A percentile compares a stretch with the other conserved stretches of the same genome.
Evolutionary conservation across 2,113 vertebrate genomes (phyloP).

Genomic region (Mormyrus lacerda): DNA sequence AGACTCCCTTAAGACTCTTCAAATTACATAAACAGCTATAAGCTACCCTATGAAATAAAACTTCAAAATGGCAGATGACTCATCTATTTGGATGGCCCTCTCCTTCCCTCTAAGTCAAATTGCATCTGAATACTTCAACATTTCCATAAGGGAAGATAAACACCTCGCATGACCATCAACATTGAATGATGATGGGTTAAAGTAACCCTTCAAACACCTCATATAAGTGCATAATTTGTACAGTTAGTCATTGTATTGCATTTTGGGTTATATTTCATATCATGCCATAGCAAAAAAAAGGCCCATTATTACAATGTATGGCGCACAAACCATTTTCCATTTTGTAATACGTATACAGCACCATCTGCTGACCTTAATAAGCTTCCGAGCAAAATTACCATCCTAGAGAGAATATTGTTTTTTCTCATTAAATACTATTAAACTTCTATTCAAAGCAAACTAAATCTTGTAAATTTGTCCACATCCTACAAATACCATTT

Average conservation of each 20-base stretch:
- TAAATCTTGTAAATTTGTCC: not conserved
- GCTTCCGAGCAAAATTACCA: not conserved
- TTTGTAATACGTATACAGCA: not conserved
- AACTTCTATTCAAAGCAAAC: not conserved
- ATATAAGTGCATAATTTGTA: not conserved
- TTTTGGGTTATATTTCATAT: not conserved
- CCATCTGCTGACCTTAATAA: conserved; percentile 10
- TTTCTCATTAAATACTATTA: not conserved
- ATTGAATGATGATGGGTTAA: too few species aligned
- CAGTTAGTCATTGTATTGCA: not conserved
- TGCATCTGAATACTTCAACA: not conserved
- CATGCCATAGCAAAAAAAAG: not conserved
- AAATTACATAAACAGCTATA: conserved; percentile 10
- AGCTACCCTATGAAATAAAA: conserved; percentile 7
- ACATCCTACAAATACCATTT: not conserved
- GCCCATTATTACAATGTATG: not conserved
- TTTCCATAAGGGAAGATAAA: not conserved
- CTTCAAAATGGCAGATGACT: conserved; percentile 20
- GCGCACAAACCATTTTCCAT: not conserved
- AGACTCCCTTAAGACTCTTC: not conserved
- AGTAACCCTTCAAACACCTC: not conserved
- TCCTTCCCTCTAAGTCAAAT: not conserved
- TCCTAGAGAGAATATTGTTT: not conserved
- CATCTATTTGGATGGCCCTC: conserved; percentile 12
- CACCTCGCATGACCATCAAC: not conserved